Evolutionary conservation across 2,797 vertebrate species (phyloP), one percentile per base, ranked within the genome.

Genomic region (Melanotaenia parkinsoni): DNA sequence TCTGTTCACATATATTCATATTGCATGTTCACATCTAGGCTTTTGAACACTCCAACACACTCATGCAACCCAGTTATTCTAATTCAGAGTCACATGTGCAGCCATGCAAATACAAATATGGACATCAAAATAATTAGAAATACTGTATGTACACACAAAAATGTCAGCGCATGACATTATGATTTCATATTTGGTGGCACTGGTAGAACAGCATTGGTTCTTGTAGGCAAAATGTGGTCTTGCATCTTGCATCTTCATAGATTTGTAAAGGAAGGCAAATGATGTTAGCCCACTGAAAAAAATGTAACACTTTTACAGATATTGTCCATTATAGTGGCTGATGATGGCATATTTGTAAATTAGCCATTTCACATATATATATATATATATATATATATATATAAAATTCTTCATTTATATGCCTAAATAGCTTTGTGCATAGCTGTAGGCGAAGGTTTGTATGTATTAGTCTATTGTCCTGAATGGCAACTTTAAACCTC

Each of bases 1-100:
- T 45, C 40, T 13, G 22, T 59, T 75, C 72, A 74, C 79, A 85
- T 63, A 67, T 30, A 81, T 57, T 71, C 60, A 75, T 79, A 73
- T 61, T 70, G 71, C 70, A 73, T 24, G 16, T 56, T 77, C 54
- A 67, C 63, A 82, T 68, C 28, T 9, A 72, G 38, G 63, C 57
- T 60, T 56, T 63, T 26, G 64, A 77, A 66, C 50, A 43, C 63
- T 47, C 1, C 51, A 53, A 64, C 28, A 62, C 47, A 64, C 69
- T 72, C 43, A 69, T 20, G 57, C 57, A 77, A 32, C 28, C 5
- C 33, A 9, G 45, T 63, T 69, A 62, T 58, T 69, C 73, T 72
- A 65, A 51, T 58, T 63, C 32, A 61, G 32, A 70, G 12, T 63
- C 47, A 43, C 43, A 75, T 64, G 16, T 72, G 61, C 64, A 75